Evolutionary conservation across 2,888 invertebrate species (phyloP).

Genomic region (Drosophila mulleri): DNA sequence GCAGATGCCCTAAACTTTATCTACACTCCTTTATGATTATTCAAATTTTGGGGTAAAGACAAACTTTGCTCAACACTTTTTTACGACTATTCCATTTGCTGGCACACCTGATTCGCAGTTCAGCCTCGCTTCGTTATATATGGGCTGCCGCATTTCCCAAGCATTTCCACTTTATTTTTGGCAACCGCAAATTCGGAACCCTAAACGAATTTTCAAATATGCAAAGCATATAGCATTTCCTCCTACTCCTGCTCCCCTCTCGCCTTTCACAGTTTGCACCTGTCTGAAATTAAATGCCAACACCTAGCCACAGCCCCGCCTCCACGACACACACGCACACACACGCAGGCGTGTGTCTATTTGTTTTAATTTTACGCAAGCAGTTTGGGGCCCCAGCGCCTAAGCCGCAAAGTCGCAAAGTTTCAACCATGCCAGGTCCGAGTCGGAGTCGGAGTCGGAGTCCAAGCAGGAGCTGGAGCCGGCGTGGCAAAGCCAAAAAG

Average conservation of each 20-base stretch:
- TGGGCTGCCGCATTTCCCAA: constrained; percentile 23
- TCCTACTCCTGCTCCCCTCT: not conserved
- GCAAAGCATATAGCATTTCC: constrained; percentile 50
- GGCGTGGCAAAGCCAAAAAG: constrained; percentile 39
- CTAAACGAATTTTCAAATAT: constrained; percentile 53
- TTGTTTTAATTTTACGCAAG: constrained; percentile 71
- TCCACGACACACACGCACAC: not conserved
- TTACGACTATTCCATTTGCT: constrained; percentile 1
- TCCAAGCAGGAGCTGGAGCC: not conserved
- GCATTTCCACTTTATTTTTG: constrained; percentile 34
- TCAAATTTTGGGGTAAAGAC: not conserved
- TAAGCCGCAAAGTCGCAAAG: constrained; percentile 67
- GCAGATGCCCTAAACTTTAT: not conserved
- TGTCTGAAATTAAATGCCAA: constrained; percentile 58
- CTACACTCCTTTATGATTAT: not conserved
- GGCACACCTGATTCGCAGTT: constrained; percentile 2
- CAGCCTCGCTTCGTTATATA: not conserved
- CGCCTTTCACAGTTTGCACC: constrained; percentile 31
- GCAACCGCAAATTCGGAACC: constrained; percentile 49
- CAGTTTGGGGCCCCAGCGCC: constrained; percentile 36
- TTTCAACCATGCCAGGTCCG: constrained; percentile 42
- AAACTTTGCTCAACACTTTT: not conserved
- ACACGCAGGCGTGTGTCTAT: constrained; percentile 43
- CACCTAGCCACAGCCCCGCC: constrained; percentile 25
- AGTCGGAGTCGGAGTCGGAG: constrained; percentile 17